Evolutionary conservation across 1,140 invertebrate genomes (phyloP).

Genomic region (Pinna nobilis): DNA sequence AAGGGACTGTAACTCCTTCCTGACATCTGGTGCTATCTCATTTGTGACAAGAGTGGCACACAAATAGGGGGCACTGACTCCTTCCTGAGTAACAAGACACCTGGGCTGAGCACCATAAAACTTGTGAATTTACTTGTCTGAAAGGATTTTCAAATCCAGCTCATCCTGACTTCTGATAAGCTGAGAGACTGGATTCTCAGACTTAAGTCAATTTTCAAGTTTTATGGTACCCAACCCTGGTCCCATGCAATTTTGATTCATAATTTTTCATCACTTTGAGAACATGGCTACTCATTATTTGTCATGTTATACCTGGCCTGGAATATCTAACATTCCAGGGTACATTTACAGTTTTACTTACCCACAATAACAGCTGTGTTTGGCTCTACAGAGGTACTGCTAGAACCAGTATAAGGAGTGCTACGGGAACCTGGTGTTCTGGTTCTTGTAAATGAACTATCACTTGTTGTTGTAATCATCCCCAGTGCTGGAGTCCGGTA

Average conservation of each 20-base stretch:
- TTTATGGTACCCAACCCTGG: too few relatives aligned
- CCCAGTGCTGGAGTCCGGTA: neutral
- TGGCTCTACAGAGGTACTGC: slow-evolving; percentile 36
- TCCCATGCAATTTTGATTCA: neutral
- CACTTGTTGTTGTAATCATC: neutral
- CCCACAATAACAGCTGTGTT: slow-evolving; percentile 47
- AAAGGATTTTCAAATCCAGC: neutral
- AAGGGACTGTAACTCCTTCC: too few relatives aligned
- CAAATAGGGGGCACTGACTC: neutral
- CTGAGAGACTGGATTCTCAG: too few relatives aligned
- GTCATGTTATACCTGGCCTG: neutral
- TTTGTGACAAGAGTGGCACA: too few relatives aligned
- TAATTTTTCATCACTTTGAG: neutral
- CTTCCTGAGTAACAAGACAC: neutral
- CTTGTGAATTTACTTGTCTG: too few relatives aligned
- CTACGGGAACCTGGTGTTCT: slow-evolving; percentile 35
- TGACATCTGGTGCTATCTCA: too few relatives aligned
- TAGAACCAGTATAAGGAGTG: slow-evolving; percentile 37
- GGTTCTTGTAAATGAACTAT: neutral
- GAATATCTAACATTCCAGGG: neutral
- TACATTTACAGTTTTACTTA: slow-evolving; percentile 1
- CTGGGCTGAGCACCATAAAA: neutral
- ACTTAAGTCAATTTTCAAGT: too few relatives aligned
- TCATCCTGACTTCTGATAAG: neutral
- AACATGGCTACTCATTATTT: neutral